Base-by-base conservation (phyloP, 2,888 invertebrate genomes). In the Apocheima hispidaria region DNA sequence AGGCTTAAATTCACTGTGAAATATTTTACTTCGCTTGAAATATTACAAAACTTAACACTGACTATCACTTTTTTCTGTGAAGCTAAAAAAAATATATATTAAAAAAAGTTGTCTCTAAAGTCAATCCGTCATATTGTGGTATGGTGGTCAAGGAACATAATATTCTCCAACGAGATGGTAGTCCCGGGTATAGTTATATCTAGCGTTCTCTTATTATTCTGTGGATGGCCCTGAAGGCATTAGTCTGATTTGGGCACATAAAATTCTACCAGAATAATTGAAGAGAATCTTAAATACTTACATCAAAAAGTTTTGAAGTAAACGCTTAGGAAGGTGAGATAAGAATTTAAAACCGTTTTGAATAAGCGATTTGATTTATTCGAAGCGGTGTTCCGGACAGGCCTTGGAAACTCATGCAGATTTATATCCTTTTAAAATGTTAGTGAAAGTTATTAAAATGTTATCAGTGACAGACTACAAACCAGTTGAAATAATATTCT, bases 291-390 rank as follows among this genome's bases (percentile, higher is more conserved):
- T 56, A 55, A 68, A 65, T 65, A 61, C 57, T 51, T 14, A 12
- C 57, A 62, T 66, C 48, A 67, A 65, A 53, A 57, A 67, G 53
- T 68, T 69, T 55, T 53, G 59, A 64, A 65, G 63, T 68, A 64
- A 71, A 63, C 64, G 44, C 51, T 66, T 63, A 44, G 50, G 54
- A 49, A 68, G 65, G 61, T 66, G 60, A 65, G 73, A 73, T 73
- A 71, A 65, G 66, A 63, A 57, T 70, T 66, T 65, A 59, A 62
- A 63, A 56, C 62, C 65, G 63, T 60, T 68, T 70, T 67, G 60
- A 65, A 70, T 69, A 68, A 69, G 69, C 68, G 51, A 70, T 69
- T 65, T 67, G 66, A 69, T 70, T 68, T 69, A 69, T 69, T 60
- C 57, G 54, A 14, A 61, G 59, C 63, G 62, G 58, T 52, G 63